Evolutionary conservation across 2,113 vertebrate species (phyloP), one percentile per base, ranked within the genome.

Genomic region (Onychostoma macrolepis): DNA sequence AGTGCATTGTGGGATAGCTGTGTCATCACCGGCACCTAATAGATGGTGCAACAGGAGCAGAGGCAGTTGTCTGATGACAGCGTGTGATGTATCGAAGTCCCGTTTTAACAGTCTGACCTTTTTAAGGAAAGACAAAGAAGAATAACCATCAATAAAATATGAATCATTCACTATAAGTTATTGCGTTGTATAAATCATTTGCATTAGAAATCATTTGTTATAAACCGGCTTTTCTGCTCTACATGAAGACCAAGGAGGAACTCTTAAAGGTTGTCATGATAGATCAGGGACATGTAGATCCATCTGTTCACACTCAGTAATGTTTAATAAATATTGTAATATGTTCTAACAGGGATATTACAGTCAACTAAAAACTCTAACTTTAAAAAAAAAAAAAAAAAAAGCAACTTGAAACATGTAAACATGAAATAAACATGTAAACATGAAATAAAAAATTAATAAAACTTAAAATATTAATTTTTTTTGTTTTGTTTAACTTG

Each of bases 61-160:
- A 53, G 38, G 56, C 15, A 21, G 26, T 45, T 12, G 89, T 89
- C 88, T 67, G 75, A 89, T 89, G 86, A 90, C 90, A 91, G 92
- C 89, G 53, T 2, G 89, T 89, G 80, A 88, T 92, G 89, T 86
- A 91, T 88, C 90, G 86, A 90, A 92, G 91, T 87, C 30, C 58
- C 43, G 30, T 83, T 83, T 83, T 38, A 83, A 79, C 30, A 86
- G 38, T 30, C 48, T 86, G 87, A 88, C 85, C 85, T 86, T 88
- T 87, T 79, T 71, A 78, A 6, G 15, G 50, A 86, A 56, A 79
- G 76, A 53, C 80, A 78, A 86, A 88, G 79, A 86, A 75, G 67
- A 88, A 88, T 88, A 86, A 63, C 74, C 74, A 30, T 79, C 74
- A 61, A 56, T 83, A 28, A 69, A 88, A 78, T 45, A 78, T 53